Evolutionary conservation across 2,113 vertebrate genomes (phyloP), one percentile per base, ranked within the genome.

Genomic region (Chloropsis cyanopogon): DNA sequence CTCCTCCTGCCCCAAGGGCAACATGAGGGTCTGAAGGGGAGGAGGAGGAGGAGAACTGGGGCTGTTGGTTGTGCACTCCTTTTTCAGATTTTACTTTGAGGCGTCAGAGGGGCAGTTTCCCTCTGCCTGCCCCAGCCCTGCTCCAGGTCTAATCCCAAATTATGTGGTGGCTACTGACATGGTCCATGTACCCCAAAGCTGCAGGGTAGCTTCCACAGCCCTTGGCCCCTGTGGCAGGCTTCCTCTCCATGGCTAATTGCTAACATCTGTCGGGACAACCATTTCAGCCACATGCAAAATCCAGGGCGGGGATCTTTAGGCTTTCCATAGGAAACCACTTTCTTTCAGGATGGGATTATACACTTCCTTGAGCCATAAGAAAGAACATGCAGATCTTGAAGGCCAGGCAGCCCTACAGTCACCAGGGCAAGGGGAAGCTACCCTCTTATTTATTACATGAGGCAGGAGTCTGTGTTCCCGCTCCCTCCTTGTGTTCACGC

Each of bases 241-340:
- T 81, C 24, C 14, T 57, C 22, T 73, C 53, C 46, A 5, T 1
- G 5, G 28, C 42, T 92, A 84, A 79, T 92, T 88, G 50, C 23
- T 86, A 83, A 28, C 73, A 83, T 72, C 54, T 96, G 72, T 65
- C 0, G 0, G 23, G 54, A 61, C 1, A 1, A 46, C n/a, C 1
- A 31, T 68, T 94, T 57, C 44, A 86, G 37, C 29, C 1, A 22
- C 39, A 31, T 71, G 68, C 17, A 22, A 81, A 91, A 76, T 56
- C 46, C 47, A 81, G 63, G 46, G 42, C n/a, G 52, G 31, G 37
- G 47, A 44, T 37, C n/a, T 78, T 91, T 19, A 50, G 25, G 22
- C 82, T 91, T 94, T 94, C 82, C 49, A 18, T 76, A 70, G 88
- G 71, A 96, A 96, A 76, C 44, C n/a, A 59, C 41, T 82, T 53